Evolutionary conservation across 30 jellyfish, hydroid and myxozoan species (phyloP).

Genomic region (Mastigias papua): DNA sequence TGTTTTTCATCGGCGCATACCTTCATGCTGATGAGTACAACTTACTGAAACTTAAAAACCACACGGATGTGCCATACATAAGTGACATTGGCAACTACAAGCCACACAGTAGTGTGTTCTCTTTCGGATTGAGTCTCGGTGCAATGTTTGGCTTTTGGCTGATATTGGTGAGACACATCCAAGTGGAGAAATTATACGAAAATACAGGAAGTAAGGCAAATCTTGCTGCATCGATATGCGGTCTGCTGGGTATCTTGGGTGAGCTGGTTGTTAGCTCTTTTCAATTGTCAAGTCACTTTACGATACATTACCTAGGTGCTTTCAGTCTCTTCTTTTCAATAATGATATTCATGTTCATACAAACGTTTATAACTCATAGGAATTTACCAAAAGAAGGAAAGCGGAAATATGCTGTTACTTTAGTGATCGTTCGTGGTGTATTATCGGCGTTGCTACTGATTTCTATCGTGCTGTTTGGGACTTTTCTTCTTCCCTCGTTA

Average conservation of each 20-base stretch:
- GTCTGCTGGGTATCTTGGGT: conserved; percentile 50
- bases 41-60: conserved; percentile 10
- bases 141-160: conserved; percentile 46
- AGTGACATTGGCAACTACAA: conserved; percentile 79
- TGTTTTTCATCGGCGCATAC: conserved; percentile 45
- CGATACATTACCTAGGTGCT: conserved; percentile 79
- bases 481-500: conserved; percentile 44
- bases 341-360: conserved; percentile 43
- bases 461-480: conserved; percentile 40
- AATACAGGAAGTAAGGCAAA: conserved; percentile 39
- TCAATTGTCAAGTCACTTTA: conserved; percentile 72
- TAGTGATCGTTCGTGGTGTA: conserved; percentile 1
- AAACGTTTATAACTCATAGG: conserved; percentile 53
- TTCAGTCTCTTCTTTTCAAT: conserved; percentile 42
- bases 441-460: conserved; percentile 4
- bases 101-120: conserved; percentile 85
- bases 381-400: background rate
- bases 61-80: conserved; percentile 69
- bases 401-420: background rate
- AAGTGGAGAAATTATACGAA: conserved; percentile 42
- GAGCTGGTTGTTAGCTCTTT: conserved; percentile 68
- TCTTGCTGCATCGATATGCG: conserved; percentile 23
- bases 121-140: conserved; percentile 75
- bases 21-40: conserved; percentile 12
- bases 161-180: conserved; percentile 61